A percentile compares a stretch with the other conserved stretches of the same genome.
Evolutionary conservation across 2,113 vertebrate genomes (phyloP).

Genomic region (Lynx canadensis): DNA sequence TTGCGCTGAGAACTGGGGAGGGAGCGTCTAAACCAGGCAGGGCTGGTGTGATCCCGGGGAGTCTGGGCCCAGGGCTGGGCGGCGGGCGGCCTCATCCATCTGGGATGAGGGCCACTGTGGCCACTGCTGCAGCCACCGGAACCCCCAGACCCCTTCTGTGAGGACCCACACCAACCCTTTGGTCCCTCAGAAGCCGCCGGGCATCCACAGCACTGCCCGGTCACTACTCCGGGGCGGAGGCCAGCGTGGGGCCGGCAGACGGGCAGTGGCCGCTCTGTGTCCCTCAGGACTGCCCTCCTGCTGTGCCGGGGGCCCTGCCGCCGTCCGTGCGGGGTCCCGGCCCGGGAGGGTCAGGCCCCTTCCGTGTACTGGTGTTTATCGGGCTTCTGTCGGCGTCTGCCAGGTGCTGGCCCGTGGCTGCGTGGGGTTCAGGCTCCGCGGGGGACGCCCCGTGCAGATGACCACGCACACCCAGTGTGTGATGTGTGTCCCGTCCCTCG

Average conservation of each 20-base stretch:
- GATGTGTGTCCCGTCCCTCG: rapidly evolving
- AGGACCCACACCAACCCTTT: too few relatives aligned
- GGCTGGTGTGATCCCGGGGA: background rate
- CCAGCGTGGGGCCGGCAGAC: rapidly evolving
- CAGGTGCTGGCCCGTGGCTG: background rate
- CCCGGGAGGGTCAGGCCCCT: background rate
- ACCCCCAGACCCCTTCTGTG: background rate
- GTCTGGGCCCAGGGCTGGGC: background rate
- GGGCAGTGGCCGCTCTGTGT: background rate
- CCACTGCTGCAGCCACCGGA: background rate
- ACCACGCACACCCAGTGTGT: background rate
- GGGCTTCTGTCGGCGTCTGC: background rate
- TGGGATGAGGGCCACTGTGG: rapidly evolving
- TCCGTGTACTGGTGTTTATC: rapidly evolving
- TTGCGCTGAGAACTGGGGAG: background rate
- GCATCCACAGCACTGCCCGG: background rate
- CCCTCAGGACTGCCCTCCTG: background rate
- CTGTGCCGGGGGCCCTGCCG: background rate
- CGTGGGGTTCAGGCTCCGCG: rapidly evolving
- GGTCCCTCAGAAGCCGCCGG: background rate
- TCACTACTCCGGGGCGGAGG: rapidly evolving
- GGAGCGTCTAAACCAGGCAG: rapidly evolving
- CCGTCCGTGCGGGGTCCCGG: background rate
- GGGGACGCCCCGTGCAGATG: rapidly evolving
- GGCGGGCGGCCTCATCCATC: too few relatives aligned